phyloP scores from a whole-genome alignment of 1,140 invertebrate genomes.

The Rhyzopertha dominica region DNA sequence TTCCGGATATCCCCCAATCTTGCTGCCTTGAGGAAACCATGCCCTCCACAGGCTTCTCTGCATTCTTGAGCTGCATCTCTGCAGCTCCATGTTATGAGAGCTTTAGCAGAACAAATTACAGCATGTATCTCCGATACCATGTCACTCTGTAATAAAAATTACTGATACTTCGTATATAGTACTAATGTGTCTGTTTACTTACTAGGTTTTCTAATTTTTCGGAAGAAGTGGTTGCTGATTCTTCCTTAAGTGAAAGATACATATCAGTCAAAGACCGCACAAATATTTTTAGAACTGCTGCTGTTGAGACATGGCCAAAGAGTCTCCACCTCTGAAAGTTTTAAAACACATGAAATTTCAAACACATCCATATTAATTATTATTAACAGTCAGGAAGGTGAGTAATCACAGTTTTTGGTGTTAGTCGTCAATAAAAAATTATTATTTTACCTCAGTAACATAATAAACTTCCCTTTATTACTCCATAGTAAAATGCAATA shows the following conservation, averaged over 20 bases:
- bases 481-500: too few relatives aligned
- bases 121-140: conserved; percentile 79
- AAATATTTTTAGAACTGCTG: conserved; percentile 74
- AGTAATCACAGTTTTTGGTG: too few relatives aligned
- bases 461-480: too few relatives aligned
- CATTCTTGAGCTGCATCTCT: conserved; percentile 86
- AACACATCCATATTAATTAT: too few relatives aligned
- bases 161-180: neutral
- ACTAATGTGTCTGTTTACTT: too few relatives aligned
- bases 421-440: too few relatives aligned
- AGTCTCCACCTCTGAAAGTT: conserved; percentile 83
- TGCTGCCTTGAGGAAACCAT: conserved; percentile 72
- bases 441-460: too few relatives aligned
- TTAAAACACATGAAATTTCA: too few relatives aligned
- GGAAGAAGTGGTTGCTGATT: conserved; percentile 23
- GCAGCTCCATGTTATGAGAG: conserved; percentile 78
- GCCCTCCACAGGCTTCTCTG: conserved; percentile 85
- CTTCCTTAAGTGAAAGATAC: conserved; percentile 36
- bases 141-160: conserved; percentile 31
- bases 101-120: conserved; percentile 81
- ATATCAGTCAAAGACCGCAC: conserved; percentile 48
- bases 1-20: conserved; percentile 75
- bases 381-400: too few relatives aligned
- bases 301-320: conserved; percentile 81
- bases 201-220: conserved; percentile 30